phyloP scores from a whole-genome alignment of 2,888 invertebrate genomes.

The Hirtodrosophila duncani region DNA sequence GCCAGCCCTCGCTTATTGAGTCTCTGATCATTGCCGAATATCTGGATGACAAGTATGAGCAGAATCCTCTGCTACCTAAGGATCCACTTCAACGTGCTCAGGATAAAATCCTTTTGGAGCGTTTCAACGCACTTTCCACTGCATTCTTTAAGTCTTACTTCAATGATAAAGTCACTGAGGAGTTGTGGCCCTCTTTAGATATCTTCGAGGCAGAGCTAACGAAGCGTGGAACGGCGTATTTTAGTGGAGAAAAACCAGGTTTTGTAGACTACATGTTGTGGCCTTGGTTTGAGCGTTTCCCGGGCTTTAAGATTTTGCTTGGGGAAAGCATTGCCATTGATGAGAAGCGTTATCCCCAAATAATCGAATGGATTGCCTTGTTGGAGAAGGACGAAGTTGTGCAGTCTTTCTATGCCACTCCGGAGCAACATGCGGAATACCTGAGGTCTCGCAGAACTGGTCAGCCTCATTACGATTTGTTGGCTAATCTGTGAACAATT shows the following conservation, averaged over 20 bases:
- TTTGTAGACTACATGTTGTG: constrained; percentile 90
- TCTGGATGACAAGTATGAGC: constrained; percentile 88
- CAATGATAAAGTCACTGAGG: constrained; percentile 23
- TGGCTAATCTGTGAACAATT: constrained; percentile 20
- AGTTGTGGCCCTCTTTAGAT: constrained; percentile 79
- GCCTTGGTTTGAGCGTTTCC: constrained; percentile 87
- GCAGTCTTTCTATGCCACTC: constrained; percentile 82
- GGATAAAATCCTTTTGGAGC: constrained; percentile 76
- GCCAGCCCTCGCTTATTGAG: constrained; percentile 83
- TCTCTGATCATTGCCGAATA: constrained; percentile 89
- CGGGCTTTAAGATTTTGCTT: constrained; percentile 80
- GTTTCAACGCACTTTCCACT: constrained; percentile 63
- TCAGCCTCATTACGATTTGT: constrained; percentile 79
- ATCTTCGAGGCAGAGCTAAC: constrained; percentile 83
- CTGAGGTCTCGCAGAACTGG: constrained; percentile 83
- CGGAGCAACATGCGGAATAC: constrained; percentile 86
- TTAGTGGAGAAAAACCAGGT: constrained; percentile 85
- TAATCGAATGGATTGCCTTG: constrained; percentile 27
- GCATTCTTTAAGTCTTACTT: constrained; percentile 64
- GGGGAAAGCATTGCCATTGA: constrained; percentile 80
- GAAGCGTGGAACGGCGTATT: constrained; percentile 82
- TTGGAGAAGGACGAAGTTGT: constrained; percentile 87
- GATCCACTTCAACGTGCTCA: constrained; percentile 76
- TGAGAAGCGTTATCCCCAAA: constrained; percentile 33
- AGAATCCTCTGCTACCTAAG: constrained; percentile 82